Evolutionary conservation across 2,113 vertebrate species (phyloP), one percentile per base, ranked within the genome.

Genomic region (Ascaphus truei): DNA sequence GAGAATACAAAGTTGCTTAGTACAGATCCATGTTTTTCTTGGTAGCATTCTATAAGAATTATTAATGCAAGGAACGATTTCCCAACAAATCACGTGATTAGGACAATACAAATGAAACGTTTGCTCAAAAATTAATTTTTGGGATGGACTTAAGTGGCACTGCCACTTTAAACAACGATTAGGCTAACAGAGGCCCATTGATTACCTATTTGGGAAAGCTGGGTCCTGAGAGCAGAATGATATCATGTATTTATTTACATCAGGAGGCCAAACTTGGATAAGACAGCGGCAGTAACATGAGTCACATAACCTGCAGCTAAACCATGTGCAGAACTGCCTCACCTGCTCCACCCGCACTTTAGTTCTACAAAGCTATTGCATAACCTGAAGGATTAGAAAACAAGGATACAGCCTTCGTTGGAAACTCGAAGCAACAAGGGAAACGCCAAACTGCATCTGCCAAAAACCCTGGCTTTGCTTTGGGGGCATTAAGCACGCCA

Each of bases 201-300:
- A 41, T 41, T 13, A 9, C 39, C 12, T 41, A n/a, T 41, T 15
- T 41, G 16, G 16, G 31, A 15, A 9, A 16, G 51, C 34, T 1
- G 48, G 12, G 3, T n/a, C 29, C 3, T 13, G 53, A 16, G 9
- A 33, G 12, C 18, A 4, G 4, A 6, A 34, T 66, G 50, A 66
- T 22, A 13, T 66, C n/a, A 55, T 39, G 62, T 52, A 9, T 65
- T 55, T 65, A 34, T 53, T 16, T 56, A 55, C 50, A 13, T 6
- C 36, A 27, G 23, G 43, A 47, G 43, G 18, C 43, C 20, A 22
- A 33, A 39, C 65, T 48, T 22, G n/a, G 13, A 43, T 16, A 36
- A 6, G 22, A 13, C 31, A 39, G 15, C 45, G 30, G 67, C 45
- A 34, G 23, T 16, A 13, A 51, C 26, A 51, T 27, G 11, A 26